Evolutionary conservation across 1,140 invertebrate genomes (phyloP), one percentile per base, ranked within the genome.

Genomic region (Ooceraea biroi): DNA sequence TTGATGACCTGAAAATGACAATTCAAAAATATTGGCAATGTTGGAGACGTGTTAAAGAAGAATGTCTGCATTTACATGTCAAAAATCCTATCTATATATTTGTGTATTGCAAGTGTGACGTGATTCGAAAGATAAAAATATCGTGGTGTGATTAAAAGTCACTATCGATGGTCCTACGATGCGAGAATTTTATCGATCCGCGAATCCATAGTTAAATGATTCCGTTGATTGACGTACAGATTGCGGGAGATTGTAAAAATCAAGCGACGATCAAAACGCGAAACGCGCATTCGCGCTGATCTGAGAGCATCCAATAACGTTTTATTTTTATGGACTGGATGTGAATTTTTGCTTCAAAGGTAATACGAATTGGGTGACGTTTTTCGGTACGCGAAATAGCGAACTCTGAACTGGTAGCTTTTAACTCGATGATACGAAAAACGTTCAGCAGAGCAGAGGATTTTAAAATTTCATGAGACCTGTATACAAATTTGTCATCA

Each of bases 191-290:
- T 12, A 12, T 66, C 14, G 71, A 7, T 12, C 52, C 55, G 12
- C n/a, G n/a, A n/a, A n/a, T 50, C n/a, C 36, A 7, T 22, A 7
- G 44, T 30, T 65, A 77, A 77, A 77, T 77, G 50, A 76, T 76
- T 65, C 36, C 44, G 27, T 50, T 22, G 27, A 77, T 77, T 57
- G 71, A 58, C 52, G 36, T 36, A 7, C 36, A 36, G 19, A n/a
- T n/a, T 17, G 4, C 52, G 30, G 30, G n/a, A 36, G 55, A 57
- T 72, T 22, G 58, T 36, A 66, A 65, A 77, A 66, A 50, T 41
- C 44, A 17, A 48, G 11, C 58, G 58, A n/a, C 30, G 61, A 65
- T 50, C 44, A 52, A 52, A n/a, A 41, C 12, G 41, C n/a, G 19
- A 50, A 65, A 52, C 48, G 27, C 48, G 27, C 44, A 17, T 11